Base-by-base conservation (phyloP, 2,797 vertebrate genomes). In the Sciurus carolinensis region DNA sequence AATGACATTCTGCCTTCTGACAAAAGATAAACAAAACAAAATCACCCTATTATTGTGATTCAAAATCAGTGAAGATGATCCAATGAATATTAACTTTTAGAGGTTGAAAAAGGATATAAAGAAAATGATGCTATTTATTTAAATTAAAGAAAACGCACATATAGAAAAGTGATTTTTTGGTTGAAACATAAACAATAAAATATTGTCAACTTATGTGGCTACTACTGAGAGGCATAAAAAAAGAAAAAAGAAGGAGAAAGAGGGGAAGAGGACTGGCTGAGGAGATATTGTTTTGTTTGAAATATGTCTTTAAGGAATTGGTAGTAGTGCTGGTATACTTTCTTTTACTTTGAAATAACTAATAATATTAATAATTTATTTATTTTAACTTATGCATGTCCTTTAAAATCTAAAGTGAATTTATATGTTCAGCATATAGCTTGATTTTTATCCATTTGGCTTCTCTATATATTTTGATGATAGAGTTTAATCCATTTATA, bases 41-140 rank as follows among this genome's bases (percentile, higher is more conserved):
- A 57, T 14, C n/a, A 87, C 28, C 22, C 33, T 92, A 15, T 83
- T 80, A 77, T 26, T 85, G 30, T 14, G 13, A 82, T 24, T 89
- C 73, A 93, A 12, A 79, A 71, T 75, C 93, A 59, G 36, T 71
- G 39, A 76, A 50, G 17, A 72, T 67, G 42, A 93, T 64, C 30
- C 4, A 67, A 30, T 85, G 24, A 18, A 13, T 89, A 79, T 76
- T 69, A 17, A 80, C 17, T 62, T 62, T 95, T 89, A 96, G 36
- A 95, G 82, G 13, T 52, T 50, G 69, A 94, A 64, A 50, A 92
- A 81, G 11, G 3, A 69, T 52, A 67, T n/a, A 42, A n/a, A 75
- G 54, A 93, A 57, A 20, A 67, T 79, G 39, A 52, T 75, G 59
- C 62, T 75, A 80, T 76, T 86, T 87, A 93, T n/a, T 15, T 92